phyloP scores from a whole-genome alignment of 2,797 vertebrate species.

The Periparus ater region DNA sequence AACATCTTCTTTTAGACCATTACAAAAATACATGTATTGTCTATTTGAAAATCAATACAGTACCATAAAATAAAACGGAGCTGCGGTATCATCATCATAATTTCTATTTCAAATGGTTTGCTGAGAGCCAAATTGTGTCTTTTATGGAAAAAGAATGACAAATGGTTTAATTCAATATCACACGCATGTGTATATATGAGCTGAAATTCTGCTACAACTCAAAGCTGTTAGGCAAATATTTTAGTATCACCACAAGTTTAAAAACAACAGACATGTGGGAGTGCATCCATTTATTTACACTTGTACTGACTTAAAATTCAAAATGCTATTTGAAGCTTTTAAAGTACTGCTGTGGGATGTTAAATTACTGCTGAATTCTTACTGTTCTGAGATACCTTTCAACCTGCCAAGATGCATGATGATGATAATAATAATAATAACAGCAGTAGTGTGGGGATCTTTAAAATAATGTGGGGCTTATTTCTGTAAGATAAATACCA shows the following conservation, averaged over 20 bases:
- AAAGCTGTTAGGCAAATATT: slow-evolving; percentile 63
- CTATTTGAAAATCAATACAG: slow-evolving; percentile 75
- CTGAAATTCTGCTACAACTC: slow-evolving; percentile 57
- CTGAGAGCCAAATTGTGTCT: slow-evolving; percentile 68
- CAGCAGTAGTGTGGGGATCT: slow-evolving; percentile 12
- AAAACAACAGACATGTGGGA: slow-evolving; percentile 49
- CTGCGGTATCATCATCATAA: slow-evolving; percentile 71
- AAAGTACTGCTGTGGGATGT: slow-evolving; percentile 39
- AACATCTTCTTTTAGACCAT: slow-evolving; percentile 70
- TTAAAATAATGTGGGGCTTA: slow-evolving; percentile 36
- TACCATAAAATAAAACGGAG: slow-evolving; percentile 77
- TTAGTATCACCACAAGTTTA: slow-evolving; percentile 32
- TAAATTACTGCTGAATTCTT: slow-evolving; percentile 62
- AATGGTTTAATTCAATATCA: slow-evolving; percentile 74
- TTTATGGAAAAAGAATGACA: slow-evolving; percentile 71
- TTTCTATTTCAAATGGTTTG: slow-evolving; percentile 74
- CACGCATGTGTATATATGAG: slow-evolving; percentile 45
- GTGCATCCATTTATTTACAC: slow-evolving; percentile 52
- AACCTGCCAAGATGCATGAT: slow-evolving; percentile 62
- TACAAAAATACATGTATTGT: slow-evolving; percentile 75
- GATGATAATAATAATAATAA: slow-evolving; percentile 42
- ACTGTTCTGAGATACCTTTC: slow-evolving; percentile 60
- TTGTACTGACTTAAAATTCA: slow-evolving; percentile 48
- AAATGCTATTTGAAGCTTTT: slow-evolving; percentile 52
- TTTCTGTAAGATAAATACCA: slow-evolving; percentile 57